A percentile compares a stretch with the other conserved stretches of the same genome.
Evolutionary conservation across 53 echinoderm and acorn worm species (phyloP).

Genomic region (Hippasteria phrygiana): DNA sequence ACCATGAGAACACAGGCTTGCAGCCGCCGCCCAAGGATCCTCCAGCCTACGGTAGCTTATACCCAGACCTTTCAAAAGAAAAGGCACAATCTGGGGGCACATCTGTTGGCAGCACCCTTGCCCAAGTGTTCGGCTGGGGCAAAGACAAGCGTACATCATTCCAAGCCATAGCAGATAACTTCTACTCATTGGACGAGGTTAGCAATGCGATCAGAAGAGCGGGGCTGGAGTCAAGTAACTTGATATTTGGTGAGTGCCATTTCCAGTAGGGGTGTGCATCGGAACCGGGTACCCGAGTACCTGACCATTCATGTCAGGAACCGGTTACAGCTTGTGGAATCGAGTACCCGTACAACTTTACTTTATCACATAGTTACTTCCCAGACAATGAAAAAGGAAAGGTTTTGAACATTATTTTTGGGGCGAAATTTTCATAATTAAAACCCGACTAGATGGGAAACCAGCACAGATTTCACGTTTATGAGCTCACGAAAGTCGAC

Average conservation of each 20-base stretch:
- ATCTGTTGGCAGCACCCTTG: slow-evolving; percentile 51
- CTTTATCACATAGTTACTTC: too few relatives aligned
- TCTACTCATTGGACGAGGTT: slow-evolving; percentile 86
- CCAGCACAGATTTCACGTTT: too few relatives aligned
- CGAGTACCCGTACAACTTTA: too few relatives aligned
- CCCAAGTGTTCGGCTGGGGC: slow-evolving; percentile 66
- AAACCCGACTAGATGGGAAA: too few relatives aligned
- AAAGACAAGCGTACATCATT: slow-evolving; percentile 53
- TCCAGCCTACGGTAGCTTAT: slow-evolving; percentile 78
- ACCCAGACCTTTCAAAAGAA: slow-evolving; percentile 66
- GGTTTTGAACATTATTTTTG: too few relatives aligned
- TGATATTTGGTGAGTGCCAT: slow-evolving; percentile 88
- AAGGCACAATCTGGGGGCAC: not conserved
- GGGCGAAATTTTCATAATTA: too few relatives aligned
- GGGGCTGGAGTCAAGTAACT: slow-evolving; percentile 91
- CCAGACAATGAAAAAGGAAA: too few relatives aligned
- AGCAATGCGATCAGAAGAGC: slow-evolving; percentile 81
- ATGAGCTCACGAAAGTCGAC: too few relatives aligned
- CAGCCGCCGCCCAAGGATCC: slow-evolving; percentile 49
- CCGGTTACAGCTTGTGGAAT: too few relatives aligned
- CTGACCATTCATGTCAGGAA: too few relatives aligned
- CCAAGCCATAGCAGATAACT: slow-evolving; percentile 80
- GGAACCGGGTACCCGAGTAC: too few relatives aligned
- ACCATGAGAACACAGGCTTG: not conserved
- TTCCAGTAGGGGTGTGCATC: too few relatives aligned